Conservation (phyloP, 2,888 invertebrate genomes). For the Drosophila stalkeri region DNA sequence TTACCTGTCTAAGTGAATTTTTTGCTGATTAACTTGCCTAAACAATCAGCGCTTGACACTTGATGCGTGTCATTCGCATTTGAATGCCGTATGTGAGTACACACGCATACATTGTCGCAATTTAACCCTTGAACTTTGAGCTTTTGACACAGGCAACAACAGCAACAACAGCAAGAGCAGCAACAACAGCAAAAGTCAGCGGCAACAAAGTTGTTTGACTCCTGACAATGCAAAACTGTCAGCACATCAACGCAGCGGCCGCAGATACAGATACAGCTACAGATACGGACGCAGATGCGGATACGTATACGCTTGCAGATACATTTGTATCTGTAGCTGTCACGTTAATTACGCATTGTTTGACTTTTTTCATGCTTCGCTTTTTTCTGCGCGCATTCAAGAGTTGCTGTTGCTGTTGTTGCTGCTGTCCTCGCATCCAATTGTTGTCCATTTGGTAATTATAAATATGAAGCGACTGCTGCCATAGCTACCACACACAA, state of each 20-base stretch:
- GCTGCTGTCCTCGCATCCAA: slow-evolving; percentile 51
- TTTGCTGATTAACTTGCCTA: slow-evolving; percentile 5
- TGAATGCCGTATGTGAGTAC: slow-evolving; percentile 18
- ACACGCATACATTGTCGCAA: slow-evolving; percentile 42
- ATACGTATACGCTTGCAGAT: slow-evolving; percentile 2
- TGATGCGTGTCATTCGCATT: slow-evolving; percentile 31
- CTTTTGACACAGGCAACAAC: slow-evolving; percentile 62
- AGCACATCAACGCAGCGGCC: slow-evolving; percentile 41
- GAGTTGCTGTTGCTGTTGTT: slow-evolving; percentile 16
- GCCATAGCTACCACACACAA: slow-evolving; percentile 56
- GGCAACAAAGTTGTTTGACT: slow-evolving; percentile 74
- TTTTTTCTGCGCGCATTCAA: slow-evolving; percentile 38
- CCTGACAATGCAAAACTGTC: slow-evolving; percentile 78
- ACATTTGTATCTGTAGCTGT: slow-evolving; percentile 51
- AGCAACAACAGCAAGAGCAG: slow-evolving; percentile 14
- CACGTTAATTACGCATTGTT: slow-evolving; percentile 79
- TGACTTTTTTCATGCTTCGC: slow-evolving; percentile 27
- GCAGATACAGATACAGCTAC: slow-evolving; percentile 18
- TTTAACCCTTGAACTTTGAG: slow-evolving; percentile 77
- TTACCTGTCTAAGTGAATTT: slow-evolving; percentile 4
- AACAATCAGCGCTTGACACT: slow-evolving; percentile 32
- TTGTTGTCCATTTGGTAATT: slow-evolving; percentile 82
- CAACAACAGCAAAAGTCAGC: slow-evolving; percentile 44
- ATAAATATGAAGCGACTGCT: slow-evolving; percentile 75
- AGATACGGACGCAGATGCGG: slow-evolving; percentile 13